phyloP scores from a whole-genome alignment of 2,888 invertebrate genomes.

The Cheilosia urbana region DNA sequence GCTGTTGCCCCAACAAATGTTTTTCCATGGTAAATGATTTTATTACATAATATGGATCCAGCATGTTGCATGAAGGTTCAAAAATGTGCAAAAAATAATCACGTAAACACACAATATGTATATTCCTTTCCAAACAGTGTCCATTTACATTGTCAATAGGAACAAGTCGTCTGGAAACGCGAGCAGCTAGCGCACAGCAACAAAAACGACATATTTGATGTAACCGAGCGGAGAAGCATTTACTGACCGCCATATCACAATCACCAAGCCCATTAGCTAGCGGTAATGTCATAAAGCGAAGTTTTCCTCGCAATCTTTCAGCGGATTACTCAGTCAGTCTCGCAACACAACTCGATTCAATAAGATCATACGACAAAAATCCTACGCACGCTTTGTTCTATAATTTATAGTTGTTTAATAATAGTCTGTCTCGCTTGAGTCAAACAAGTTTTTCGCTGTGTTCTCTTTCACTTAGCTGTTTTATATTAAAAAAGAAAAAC shows the following conservation, averaged over 20 bases:
- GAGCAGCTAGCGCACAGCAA: neutral
- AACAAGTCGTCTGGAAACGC: neutral
- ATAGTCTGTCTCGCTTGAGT: slow-evolving; percentile 13
- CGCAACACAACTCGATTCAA: slow-evolving; percentile 47
- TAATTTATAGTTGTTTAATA: slow-evolving; percentile 19
- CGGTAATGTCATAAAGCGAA: slow-evolving; percentile 17
- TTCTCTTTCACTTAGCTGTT: slow-evolving; percentile 3
- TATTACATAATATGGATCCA: slow-evolving; percentile 40
- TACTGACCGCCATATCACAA: slow-evolving; percentile 24
- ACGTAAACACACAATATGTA: neutral
- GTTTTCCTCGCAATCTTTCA: slow-evolving; percentile 40
- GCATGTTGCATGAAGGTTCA: slow-evolving; percentile 5
- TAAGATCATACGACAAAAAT: slow-evolving; percentile 35
- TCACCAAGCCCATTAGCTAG: slow-evolving; percentile 52
- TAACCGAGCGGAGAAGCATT: neutral
- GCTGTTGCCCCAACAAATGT: neutral
- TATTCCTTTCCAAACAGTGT: slow-evolving; percentile 4
- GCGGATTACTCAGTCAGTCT: slow-evolving; percentile 49
- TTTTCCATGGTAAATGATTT: slow-evolving; percentile 9
- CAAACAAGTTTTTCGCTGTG: slow-evolving; percentile 39
- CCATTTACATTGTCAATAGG: neutral
- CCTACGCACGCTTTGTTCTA: neutral
- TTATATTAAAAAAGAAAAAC: neutral
- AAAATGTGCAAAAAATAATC: slow-evolving; percentile 5
- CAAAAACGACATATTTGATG: neutral